Percentiles rank a stretch among this genome's conserved stretches.
These are phyloP conservation scores for Latrodectus geometricus DNA, from an alignment of 1,140 invertebrate species.

Conservation along the genomic window DNA sequence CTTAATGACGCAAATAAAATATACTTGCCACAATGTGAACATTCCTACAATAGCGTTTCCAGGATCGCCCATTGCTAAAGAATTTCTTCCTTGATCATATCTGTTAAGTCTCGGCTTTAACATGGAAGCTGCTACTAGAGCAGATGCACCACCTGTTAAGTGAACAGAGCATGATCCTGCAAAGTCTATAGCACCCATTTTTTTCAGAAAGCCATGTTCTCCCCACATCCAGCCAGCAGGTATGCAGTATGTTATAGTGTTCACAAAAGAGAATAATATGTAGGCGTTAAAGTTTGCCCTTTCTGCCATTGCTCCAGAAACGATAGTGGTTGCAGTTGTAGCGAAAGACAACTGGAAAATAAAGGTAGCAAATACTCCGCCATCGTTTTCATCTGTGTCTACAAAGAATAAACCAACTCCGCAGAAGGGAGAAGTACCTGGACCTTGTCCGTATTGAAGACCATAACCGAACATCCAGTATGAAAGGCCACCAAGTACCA, in stretches of 20 bases:
- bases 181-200: slow-evolving; percentile 85
- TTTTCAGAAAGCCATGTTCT: slow-evolving; percentile 84
- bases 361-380: slow-evolving; percentile 57
- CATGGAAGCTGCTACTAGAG: slow-evolving; percentile 88
- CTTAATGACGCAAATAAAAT: too few relatives aligned
- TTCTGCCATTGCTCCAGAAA: slow-evolving; percentile 70
- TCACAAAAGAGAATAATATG: slow-evolving; percentile 88
- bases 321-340: slow-evolving; percentile 62
- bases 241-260: slow-evolving; percentile 90
- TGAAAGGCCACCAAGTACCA: slow-evolving; percentile 89
- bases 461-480: slow-evolving; percentile 97
- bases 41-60: slow-evolving; percentile 91
- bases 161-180: slow-evolving; percentile 93
- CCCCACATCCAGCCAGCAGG: slow-evolving; percentile 93
- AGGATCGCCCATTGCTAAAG: slow-evolving; percentile 85
- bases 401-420: slow-evolving; percentile 62
- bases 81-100: slow-evolving; percentile 80
- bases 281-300: slow-evolving; percentile 90
- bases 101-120: slow-evolving; percentile 86
- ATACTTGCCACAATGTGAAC: slow-evolving; percentile 86
- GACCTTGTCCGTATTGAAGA: slow-evolving; percentile 84
- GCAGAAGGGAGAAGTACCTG: slow-evolving; percentile 72
- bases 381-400: slow-evolving; percentile 27
- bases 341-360: slow-evolving; percentile 63
- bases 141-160: slow-evolving; percentile 81